These are phyloP conservation scores for Hylia prasina DNA, from an alignment of 2,113 vertebrate genomes.

Conservation along the genomic window DNA sequence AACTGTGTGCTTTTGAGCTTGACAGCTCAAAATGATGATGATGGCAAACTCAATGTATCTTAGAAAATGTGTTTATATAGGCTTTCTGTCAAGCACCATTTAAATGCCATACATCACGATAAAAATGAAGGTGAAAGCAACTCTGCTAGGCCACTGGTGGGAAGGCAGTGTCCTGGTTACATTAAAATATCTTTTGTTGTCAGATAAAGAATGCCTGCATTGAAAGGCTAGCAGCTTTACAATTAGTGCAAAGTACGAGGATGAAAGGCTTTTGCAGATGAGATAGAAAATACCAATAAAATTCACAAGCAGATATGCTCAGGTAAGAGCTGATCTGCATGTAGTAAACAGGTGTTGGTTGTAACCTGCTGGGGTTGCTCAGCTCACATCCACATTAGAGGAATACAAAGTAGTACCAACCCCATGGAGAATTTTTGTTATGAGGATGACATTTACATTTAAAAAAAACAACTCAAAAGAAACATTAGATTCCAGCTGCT, in stretches of 20 bases:
- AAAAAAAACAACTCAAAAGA: neutral
- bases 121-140: neutral
- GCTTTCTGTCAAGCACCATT: neutral
- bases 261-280: neutral
- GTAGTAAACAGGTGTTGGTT: neutral
- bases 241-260: neutral
- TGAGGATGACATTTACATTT: neutral
- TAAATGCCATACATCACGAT: neutral
- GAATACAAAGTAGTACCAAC: neutral
- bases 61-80: neutral
- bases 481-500: neutral
- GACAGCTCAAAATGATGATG: slow-evolving; percentile 24
- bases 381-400: neutral
- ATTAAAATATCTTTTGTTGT: neutral
- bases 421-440: neutral
- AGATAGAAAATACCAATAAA: neutral
- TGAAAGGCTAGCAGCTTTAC: neutral
- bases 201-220: neutral
- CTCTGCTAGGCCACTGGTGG: neutral
- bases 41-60: neutral
- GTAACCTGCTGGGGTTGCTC: neutral
- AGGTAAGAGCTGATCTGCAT: neutral
- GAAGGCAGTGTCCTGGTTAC: neutral
- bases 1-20: neutral
- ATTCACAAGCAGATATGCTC: neutral